Conservation (phyloP, 2,888 invertebrate genomes). For the Hololepta plana region DNA sequence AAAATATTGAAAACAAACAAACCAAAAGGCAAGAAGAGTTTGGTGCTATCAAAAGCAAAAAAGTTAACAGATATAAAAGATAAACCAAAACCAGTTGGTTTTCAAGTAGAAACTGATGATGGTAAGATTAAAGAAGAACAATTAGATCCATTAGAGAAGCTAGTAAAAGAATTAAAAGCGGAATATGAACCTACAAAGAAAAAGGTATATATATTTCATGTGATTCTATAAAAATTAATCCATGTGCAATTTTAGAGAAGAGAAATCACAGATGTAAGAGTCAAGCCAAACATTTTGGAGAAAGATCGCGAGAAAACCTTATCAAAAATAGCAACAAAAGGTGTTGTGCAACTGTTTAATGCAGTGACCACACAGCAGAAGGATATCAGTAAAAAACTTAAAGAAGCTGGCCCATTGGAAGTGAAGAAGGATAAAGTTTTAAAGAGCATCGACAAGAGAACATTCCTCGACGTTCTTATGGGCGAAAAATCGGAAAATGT, state of each 20-base stretch:
- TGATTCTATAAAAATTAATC: too few species aligned
- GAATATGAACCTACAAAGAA: conserved; percentile 19
- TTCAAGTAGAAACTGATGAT: conserved; percentile 40
- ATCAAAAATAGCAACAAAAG: conserved; percentile 75
- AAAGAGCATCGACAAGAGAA: conserved; percentile 55
- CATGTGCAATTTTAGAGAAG: conserved; percentile 35
- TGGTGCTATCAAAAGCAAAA: conserved; percentile 66
- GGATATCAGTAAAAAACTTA: conserved; percentile 48
- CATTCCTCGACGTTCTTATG: conserved; percentile 65
- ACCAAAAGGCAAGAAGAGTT: conserved; percentile 53
- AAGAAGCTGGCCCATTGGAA: conserved; percentile 55
- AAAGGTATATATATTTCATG: conserved; percentile 19
- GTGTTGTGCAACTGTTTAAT: conserved; percentile 86
- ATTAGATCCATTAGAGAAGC: conserved; percentile 21
- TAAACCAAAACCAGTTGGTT: conserved; percentile 30
- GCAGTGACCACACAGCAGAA: conserved; percentile 76
- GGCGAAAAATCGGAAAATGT: conserved; percentile 37
- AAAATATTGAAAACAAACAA: conserved; percentile 61
- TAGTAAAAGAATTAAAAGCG: conserved; percentile 18
- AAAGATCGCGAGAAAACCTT: conserved; percentile 59
- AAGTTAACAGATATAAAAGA: conserved; percentile 39
- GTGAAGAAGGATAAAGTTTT: conserved; percentile 58
- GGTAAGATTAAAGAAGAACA: conserved; percentile 35
- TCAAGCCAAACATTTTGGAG: conserved; percentile 59
- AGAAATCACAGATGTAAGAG: conserved; percentile 42